Percentiles rank a stretch among this genome's conserved stretches.
Conservation (phyloP, 2,113 vertebrate genomes). For the Dromaius novaehollandiae region DNA sequence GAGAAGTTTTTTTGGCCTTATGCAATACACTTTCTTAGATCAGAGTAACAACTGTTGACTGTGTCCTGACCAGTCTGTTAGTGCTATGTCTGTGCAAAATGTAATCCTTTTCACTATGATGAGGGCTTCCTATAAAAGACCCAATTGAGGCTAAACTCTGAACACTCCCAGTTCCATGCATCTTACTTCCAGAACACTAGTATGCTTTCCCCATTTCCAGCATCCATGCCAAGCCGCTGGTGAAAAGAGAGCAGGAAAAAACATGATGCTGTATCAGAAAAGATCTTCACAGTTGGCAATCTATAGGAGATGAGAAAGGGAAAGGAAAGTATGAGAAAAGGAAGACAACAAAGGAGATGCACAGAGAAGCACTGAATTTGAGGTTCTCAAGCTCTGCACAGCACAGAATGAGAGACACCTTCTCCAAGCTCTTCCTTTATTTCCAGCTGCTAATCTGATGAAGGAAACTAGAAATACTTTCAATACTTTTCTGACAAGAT, state of each 20-base stretch:
- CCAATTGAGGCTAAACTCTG: not conserved
- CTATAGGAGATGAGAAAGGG: not conserved
- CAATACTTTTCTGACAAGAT: not conserved
- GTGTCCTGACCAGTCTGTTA: not conserved
- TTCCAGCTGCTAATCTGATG: not conserved
- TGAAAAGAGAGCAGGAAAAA: not conserved
- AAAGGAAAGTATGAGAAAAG: not conserved
- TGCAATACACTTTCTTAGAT: slow-evolving; percentile 25
- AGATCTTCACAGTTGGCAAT: not conserved
- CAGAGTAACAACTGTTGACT: not conserved
- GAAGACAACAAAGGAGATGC: not conserved
- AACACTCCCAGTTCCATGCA: not conserved
- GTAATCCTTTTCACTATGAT: not conserved
- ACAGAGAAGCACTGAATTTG: not conserved
- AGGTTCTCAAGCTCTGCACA: not conserved
- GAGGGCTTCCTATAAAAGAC: not conserved
- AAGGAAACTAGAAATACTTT: not conserved
- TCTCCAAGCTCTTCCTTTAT: not conserved
- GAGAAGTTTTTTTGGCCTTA: not conserved
- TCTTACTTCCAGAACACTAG: not conserved
- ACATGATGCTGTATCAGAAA: not conserved
- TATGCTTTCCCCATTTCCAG: not conserved
- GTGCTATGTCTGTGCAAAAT: not conserved
- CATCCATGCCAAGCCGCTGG: not conserved
- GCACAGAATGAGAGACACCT: not conserved